Evolutionary conservation across 2,113 vertebrate genomes (phyloP).

Genomic region (Mixornis gularis): DNA sequence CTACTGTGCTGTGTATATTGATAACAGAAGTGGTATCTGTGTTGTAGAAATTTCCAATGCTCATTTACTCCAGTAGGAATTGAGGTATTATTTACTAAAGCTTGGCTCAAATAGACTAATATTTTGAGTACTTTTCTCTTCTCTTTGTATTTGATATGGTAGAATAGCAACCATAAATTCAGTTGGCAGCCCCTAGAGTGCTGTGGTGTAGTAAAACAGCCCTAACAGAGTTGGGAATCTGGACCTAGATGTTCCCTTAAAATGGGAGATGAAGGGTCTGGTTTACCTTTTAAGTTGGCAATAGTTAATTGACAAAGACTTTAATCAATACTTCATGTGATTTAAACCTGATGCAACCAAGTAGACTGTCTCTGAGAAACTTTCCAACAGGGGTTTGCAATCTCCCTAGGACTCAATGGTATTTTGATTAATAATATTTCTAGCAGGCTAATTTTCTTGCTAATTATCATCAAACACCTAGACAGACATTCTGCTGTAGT

Average conservation of each 20-base stretch:
- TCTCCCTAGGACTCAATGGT: slow-evolving; percentile 28
- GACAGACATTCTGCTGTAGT: slow-evolving; percentile 56
- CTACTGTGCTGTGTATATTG: not conserved
- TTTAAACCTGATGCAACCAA: slow-evolving; percentile 48
- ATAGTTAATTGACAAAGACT: slow-evolving; percentile 4
- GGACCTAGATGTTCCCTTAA: not conserved
- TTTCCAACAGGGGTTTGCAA: slow-evolving; percentile 24
- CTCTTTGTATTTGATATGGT: not conserved
- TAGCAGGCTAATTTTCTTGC: slow-evolving; percentile 65
- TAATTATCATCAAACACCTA: slow-evolving; percentile 67
- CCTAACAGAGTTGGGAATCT: not conserved
- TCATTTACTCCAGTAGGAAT: not conserved
- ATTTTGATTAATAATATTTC: slow-evolving; percentile 62
- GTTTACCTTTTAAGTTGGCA: not conserved
- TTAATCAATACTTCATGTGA: slow-evolving; percentile 56
- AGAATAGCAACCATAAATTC: not conserved
- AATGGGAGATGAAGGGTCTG: not conserved
- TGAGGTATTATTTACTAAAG: not conserved
- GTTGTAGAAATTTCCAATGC: not conserved
- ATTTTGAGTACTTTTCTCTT: not conserved
- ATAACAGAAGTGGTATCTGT: not conserved
- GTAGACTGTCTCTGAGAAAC: slow-evolving; percentile 55
- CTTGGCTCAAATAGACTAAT: not conserved
- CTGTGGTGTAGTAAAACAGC: not conserved
- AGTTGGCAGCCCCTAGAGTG: not conserved